Evolutionary conservation across 1,140 invertebrate species (phyloP).

Genomic region (Nymphalis io): DNA sequence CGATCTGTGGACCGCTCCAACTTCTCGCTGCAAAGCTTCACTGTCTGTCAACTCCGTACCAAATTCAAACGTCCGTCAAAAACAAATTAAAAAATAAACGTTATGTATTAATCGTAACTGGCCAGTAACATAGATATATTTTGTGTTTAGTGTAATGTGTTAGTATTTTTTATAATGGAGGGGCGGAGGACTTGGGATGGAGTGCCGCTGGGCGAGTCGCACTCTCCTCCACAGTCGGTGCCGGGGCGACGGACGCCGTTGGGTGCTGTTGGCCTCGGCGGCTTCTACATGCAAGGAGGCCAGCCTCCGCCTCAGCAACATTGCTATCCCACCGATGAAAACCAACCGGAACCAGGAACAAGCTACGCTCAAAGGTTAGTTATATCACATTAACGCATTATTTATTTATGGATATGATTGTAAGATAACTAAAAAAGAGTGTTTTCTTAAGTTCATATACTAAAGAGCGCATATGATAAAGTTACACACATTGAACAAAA

Average conservation of each 20-base stretch:
- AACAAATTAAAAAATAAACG: conserved; percentile 12
- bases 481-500: no score
- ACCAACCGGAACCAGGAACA: conserved; percentile 85
- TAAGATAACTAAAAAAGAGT: conserved; percentile 11
- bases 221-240: conserved; percentile 82
- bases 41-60: conserved; percentile 66
- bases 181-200: conserved; percentile 75
- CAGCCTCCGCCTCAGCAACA: conserved; percentile 81
- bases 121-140: conserved; percentile 22
- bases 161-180: conserved; percentile 63
- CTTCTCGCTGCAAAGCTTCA: conserved; percentile 69
- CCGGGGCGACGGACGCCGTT: conserved; percentile 89
- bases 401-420: not conserved
- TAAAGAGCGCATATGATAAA: no score
- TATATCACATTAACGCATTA: not conserved
- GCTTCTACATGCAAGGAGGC: conserved; percentile 86
- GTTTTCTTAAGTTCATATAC: not conserved
- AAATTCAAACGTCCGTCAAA: conserved; percentile 53
- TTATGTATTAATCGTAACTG: conserved; percentile 42
- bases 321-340: conserved; percentile 87
- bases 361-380: conserved; percentile 75
- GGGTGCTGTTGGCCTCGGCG: conserved; percentile 90
- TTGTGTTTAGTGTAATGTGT: conserved; percentile 43
- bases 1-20: conserved; percentile 74
- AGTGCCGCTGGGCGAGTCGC: conserved; percentile 74